Conservation (phyloP, 2,797 vertebrate genomes). For the Coccyzus lansbergi region DNA sequence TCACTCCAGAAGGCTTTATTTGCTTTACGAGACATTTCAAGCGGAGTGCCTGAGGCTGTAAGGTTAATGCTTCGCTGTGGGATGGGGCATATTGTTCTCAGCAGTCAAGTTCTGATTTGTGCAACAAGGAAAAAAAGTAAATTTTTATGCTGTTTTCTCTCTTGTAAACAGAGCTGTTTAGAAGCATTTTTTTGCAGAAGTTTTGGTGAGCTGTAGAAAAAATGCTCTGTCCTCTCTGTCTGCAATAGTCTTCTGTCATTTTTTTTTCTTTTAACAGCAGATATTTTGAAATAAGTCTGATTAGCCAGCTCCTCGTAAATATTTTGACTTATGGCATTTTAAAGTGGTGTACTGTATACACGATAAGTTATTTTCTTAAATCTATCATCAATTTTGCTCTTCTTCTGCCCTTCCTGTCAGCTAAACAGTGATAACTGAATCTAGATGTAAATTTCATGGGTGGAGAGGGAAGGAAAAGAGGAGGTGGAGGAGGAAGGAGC, state of each 20-base stretch:
- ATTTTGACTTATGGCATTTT: neutral
- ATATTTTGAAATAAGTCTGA: neutral
- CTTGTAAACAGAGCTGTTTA: neutral
- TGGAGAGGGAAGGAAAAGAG: slow-evolving; percentile 56
- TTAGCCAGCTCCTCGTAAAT: neutral
- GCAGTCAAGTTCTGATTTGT: slow-evolving; percentile 39
- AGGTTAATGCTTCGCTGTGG: neutral
- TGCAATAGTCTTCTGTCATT: neutral
- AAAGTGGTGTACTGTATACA: neutral
- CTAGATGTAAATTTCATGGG: slow-evolving; percentile 26
- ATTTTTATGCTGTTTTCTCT: slow-evolving; percentile 22
- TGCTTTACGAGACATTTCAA: slow-evolving; percentile 27
- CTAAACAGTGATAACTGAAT: slow-evolving; percentile 17
- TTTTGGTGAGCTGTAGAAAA: neutral
- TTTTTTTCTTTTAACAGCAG: neutral
- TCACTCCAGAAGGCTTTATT: neutral
- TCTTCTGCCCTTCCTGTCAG: neutral
- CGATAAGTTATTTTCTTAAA: neutral
- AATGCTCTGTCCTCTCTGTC: neutral
- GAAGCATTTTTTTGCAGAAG: neutral
- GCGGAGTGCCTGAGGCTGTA: neutral
- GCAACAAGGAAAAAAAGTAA: neutral
- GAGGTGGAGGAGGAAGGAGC: slow-evolving; percentile 37
- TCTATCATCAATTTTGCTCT: neutral
- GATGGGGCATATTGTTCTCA: neutral